These are phyloP conservation scores for Sinocyclocheilus maitianheensis DNA, from an alignment of 2,113 vertebrate genomes.

Conservation along the genomic window DNA sequence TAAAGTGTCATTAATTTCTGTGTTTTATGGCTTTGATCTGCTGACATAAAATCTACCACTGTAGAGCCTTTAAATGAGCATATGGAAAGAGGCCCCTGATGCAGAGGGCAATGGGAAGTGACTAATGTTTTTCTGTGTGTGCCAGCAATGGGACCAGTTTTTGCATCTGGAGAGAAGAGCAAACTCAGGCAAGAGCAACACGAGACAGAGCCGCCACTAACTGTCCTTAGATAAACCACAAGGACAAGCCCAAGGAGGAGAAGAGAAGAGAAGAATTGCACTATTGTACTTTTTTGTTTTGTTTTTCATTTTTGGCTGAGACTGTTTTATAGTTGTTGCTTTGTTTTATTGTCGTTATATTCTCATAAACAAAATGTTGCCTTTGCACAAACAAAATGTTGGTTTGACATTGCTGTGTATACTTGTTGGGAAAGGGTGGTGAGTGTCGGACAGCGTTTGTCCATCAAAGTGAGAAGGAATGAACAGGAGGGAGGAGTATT, in stretches of 20 bases:
- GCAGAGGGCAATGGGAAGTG: background rate
- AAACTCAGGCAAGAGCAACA: constrained; percentile 61
- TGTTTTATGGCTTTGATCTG: background rate
- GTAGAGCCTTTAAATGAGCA: background rate
- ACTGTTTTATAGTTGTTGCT: constrained; percentile 68
- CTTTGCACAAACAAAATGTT: constrained; percentile 63
- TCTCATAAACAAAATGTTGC: constrained; percentile 57
- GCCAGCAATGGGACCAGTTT: constrained; percentile 67
- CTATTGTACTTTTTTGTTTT: constrained; percentile 78
- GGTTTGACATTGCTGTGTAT: constrained; percentile 52
- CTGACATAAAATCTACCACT: background rate
- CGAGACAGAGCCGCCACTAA: constrained; percentile 69
- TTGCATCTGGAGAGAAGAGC: constrained; percentile 38
- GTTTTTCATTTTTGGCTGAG: constrained; percentile 77
- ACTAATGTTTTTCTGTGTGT: constrained; percentile 35
- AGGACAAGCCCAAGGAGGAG: constrained; percentile 59
- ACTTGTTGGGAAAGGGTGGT: background rate
- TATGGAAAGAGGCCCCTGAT: constrained; percentile 14
- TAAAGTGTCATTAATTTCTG: background rate
- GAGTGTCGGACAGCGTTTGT: constrained; percentile 10
- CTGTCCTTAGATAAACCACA: constrained; percentile 32
- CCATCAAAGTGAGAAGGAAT: constrained; percentile 3
- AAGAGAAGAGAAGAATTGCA: constrained; percentile 83
- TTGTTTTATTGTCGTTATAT: constrained; percentile 67
- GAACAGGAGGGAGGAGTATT: constrained; percentile 42